Conservation (phyloP, 2,113 vertebrate genomes). For the Rallus limicola region DNA sequence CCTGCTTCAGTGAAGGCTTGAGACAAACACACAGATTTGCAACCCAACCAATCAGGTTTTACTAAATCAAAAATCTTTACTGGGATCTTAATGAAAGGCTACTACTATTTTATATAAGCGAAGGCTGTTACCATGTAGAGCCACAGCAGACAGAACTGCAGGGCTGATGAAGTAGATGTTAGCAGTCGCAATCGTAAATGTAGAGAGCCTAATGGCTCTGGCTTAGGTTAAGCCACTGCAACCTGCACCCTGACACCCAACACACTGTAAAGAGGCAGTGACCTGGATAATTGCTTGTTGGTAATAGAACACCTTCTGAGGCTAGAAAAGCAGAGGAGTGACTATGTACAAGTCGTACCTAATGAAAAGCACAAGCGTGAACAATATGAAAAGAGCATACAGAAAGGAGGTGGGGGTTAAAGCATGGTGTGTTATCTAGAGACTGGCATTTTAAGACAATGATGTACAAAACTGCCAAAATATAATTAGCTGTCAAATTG, state of each 20-base stretch:
- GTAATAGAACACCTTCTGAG: neutral
- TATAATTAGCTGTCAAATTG: neutral
- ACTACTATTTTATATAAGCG: neutral
- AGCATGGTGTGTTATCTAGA: neutral
- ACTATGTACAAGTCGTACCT: neutral
- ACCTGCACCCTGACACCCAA: neutral
- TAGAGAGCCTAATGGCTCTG: neutral
- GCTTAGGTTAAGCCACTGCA: neutral
- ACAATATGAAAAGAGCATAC: neutral
- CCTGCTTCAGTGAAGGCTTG: neutral
- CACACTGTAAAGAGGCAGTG: accelerated
- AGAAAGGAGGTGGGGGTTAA: accelerated
- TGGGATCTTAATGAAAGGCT: neutral
- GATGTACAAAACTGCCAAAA: neutral
- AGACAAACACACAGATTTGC: neutral
- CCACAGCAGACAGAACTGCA: neutral
- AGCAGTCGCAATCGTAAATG: too few species aligned
- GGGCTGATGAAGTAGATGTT: neutral
- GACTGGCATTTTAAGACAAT: neutral
- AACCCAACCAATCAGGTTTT: neutral
- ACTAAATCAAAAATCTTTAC: neutral
- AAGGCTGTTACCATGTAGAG: neutral
- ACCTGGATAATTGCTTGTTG: neutral
- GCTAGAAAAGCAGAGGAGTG: neutral
- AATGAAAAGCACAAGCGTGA: neutral